Percentiles rank a stretch among this genome's conserved stretches.
Evolutionary conservation across 2,888 invertebrate species (phyloP).

Genomic region (Drosophila diplacantha): DNA sequence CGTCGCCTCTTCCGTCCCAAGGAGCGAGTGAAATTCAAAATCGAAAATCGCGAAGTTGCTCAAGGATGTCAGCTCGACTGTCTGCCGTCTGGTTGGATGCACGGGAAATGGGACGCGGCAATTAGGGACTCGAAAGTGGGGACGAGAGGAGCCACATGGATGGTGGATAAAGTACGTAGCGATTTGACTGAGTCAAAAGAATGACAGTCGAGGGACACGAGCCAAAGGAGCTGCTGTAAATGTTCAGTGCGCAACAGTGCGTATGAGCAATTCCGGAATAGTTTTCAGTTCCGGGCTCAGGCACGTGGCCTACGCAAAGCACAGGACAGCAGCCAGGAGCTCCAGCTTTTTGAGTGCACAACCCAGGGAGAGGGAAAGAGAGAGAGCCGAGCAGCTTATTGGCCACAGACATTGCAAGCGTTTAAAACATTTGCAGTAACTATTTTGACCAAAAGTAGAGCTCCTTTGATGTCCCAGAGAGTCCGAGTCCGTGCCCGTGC

Average conservation of each 20-base stretch:
- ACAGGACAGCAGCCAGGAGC: not conserved
- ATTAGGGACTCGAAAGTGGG: conserved; percentile 9
- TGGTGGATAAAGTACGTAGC: not conserved
- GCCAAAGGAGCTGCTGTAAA: conserved; percentile 7
- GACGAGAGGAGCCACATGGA: not conserved
- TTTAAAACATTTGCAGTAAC: conserved; percentile 19
- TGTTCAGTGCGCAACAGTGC: conserved; percentile 43
- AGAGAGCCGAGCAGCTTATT: not conserved
- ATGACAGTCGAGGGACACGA: not conserved
- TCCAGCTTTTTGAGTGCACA: not conserved
- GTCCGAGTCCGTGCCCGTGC: not conserved
- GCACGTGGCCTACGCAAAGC: conserved; percentile 8
- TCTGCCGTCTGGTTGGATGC: conserved; percentile 7
- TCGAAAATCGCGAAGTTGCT: conserved; percentile 4
- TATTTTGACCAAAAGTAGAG: conserved; percentile 13
- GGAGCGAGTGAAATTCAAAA: not conserved
- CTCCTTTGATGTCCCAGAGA: conserved; percentile 5
- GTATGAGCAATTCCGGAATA: conserved; percentile 49
- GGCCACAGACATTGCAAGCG: conserved; percentile 20
- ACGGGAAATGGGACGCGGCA: conserved; percentile 15
- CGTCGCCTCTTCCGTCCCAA: conserved; percentile 3
- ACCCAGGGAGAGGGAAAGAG: not conserved
- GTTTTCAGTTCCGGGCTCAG: conserved; percentile 7
- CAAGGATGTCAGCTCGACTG: conserved; percentile 1
- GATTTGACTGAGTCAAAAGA: conserved; percentile 1